Base-by-base conservation (phyloP, 2,888 invertebrate genomes). In the Orgyia antiqua region DNA sequence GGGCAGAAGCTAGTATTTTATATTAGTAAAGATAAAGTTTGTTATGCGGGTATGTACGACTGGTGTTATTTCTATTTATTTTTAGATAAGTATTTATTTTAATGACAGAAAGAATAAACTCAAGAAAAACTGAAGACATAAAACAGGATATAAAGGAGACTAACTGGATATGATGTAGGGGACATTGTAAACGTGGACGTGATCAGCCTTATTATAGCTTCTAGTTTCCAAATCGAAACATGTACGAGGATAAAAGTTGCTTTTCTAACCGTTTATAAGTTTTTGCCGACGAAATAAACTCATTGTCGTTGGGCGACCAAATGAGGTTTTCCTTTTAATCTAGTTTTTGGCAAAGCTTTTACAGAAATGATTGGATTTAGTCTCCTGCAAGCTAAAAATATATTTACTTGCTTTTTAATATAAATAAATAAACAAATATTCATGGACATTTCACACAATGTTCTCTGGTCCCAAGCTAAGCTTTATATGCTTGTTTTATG, bases 201-300 rank as follows among this genome's bases (percentile, higher is more conserved):
- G 53, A 51, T 43, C 45, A 24, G 53, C 39, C 24, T 44, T 15
- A 29, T 24, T 37, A 41, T 37, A 27, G 39, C 25, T 10, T 13
- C 13, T 45, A 43, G 48, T 62, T 60, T 38, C 34, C 46, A 47
- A 66, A 56, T 53, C 61, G 40, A 46, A 51, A 49, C 68, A 61
- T 68, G 67, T 61, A 52, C 58, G 51, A 43, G 45, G 52, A 49
- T 44, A 57, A 58, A 60, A 54, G 57, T 54, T 51, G 46, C 58
- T 57, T 52, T 24, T 55, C 54, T 47, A 45, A 48, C 39, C 45
- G 49, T 42, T 68, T 67, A 65, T 66, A 66, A 68, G 59, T 67
- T 68, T 61, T 54, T 61, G 58, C 57, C 47, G 52, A 51, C 41
- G 48, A 50, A 64, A 60, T 59, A 60, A 49, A 51, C 51, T 58